phyloP scores from a whole-genome alignment of 2,797 vertebrate genomes.

The Sphaeramia orbicularis region DNA sequence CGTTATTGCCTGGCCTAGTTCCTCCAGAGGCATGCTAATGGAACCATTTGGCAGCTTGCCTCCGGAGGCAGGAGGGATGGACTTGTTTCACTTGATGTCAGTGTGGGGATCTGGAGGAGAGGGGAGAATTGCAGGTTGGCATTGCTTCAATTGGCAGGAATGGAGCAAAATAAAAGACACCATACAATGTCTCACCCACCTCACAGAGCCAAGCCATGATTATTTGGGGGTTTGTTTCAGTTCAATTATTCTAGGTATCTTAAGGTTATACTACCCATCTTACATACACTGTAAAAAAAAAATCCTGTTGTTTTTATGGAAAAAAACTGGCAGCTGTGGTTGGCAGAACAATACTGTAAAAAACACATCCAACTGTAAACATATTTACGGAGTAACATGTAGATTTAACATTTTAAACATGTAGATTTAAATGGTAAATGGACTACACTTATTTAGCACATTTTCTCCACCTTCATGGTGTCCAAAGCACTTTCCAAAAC shows the following conservation, averaged over 20 bases:
- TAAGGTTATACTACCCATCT: conserved; percentile 37
- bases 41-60: conserved; percentile 77
- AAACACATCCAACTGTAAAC: too few species aligned
- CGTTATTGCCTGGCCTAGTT: conserved; percentile 69
- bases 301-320: too few species aligned
- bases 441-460: too few species aligned
- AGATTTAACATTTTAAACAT: too few species aligned
- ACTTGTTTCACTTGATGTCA: conserved; percentile 81
- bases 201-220: conserved; percentile 46
- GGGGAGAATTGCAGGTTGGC: conserved; percentile 79
- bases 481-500: too few species aligned
- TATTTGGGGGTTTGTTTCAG: conserved; percentile 64
- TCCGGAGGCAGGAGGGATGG: conserved; percentile 76
- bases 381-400: too few species aligned
- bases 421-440: too few species aligned
- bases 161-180: conserved; percentile 54
- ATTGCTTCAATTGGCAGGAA: conserved; percentile 73
- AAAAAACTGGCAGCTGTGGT: too few species aligned
- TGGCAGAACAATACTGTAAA: too few species aligned
- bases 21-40: conserved; percentile 78
- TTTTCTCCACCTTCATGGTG: too few species aligned
- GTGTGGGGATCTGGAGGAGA: conserved; percentile 71
- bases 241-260: conserved; percentile 51
- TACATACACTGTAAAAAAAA: too few species aligned
- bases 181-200: conserved; percentile 44